Conservation (phyloP, 2,113 vertebrate genomes). For the Atractosteus spatula region DNA sequence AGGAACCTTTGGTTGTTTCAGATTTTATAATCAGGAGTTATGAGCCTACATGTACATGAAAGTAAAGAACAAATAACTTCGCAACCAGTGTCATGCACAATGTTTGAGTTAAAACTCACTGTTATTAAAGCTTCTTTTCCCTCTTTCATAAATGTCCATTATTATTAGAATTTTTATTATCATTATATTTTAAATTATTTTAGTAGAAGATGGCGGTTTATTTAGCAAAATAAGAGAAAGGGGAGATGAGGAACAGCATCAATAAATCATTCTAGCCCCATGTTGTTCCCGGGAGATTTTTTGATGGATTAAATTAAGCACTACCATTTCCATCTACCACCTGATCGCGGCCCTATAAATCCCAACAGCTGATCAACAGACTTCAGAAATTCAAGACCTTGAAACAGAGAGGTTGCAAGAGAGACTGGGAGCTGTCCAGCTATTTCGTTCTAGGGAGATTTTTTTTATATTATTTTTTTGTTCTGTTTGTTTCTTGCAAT, state of each 20-base stretch:
- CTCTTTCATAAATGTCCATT: not conserved
- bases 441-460: conserved; percentile 13
- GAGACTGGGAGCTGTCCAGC: conserved; percentile 35
- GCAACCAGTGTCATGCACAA: too few species aligned
- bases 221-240: conserved; percentile 34
- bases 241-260: conserved; percentile 52
- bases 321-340: conserved; percentile 61
- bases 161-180: not conserved
- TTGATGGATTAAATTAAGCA: conserved; percentile 76
- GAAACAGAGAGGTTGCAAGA: conserved; percentile 37
- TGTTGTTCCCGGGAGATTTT: conserved; percentile 66
- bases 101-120: too few species aligned
- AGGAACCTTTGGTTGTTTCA: too few species aligned
- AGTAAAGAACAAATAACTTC: too few species aligned
- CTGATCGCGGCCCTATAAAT: conserved; percentile 69
- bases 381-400: conserved; percentile 65
- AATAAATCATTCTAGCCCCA: conserved; percentile 69
- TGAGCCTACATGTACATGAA: too few species aligned
- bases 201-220: conserved; percentile 51
- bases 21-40: too few species aligned
- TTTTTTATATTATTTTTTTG: conserved; percentile 1
- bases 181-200: conserved; percentile 37
- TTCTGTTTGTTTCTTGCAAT: not conserved
- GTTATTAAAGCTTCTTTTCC: too few species aligned
- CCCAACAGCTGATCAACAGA: conserved; percentile 74